Evolutionary conservation across 2,888 invertebrate genomes (phyloP).

Genomic region (Eupithecia subumbrata): DNA sequence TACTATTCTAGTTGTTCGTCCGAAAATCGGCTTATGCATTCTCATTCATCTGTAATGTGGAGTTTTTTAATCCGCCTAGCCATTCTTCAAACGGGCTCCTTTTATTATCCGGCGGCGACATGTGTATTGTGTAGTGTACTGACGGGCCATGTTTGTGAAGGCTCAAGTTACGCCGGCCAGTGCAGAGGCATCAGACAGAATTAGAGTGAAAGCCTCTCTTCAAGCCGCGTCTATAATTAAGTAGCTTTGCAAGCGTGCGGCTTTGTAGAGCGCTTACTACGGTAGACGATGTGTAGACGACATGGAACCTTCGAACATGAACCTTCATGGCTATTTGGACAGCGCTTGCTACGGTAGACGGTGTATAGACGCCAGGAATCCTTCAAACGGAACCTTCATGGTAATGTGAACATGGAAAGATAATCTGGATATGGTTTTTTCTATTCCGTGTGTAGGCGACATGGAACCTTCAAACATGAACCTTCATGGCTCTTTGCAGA

Average conservation of each 20-base stretch:
- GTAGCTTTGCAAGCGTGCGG: conserved; percentile 51
- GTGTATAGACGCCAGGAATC: background rate
- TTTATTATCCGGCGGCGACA: background rate
- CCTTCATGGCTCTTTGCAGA: conserved; percentile 34
- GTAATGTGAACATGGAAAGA: too few relatives aligned
- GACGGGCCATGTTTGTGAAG: conserved; percentile 7
- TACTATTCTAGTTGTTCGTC: too few relatives aligned
- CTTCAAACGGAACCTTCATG: conserved; percentile 15
- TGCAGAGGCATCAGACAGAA: conserved; percentile 19
- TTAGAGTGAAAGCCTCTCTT: conserved; percentile 47
- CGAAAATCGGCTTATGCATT: background rate
- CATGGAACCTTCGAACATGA: background rate
- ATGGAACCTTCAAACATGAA: background rate
- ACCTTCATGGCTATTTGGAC: conserved; percentile 37
- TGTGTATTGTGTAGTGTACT: background rate
- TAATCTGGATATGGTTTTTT: too few relatives aligned
- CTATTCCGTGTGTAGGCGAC: background rate
- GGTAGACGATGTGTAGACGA: background rate
- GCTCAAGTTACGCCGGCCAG: conserved; percentile 22
- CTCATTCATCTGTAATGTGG: background rate
- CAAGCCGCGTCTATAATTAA: conserved; percentile 68
- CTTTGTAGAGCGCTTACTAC: conserved; percentile 16
- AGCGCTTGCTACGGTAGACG: background rate
- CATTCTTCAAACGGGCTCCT: background rate
- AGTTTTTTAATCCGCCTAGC: background rate